Conservation (phyloP, 2,888 invertebrate species). For the Bembecia ichneumoniformis region DNA sequence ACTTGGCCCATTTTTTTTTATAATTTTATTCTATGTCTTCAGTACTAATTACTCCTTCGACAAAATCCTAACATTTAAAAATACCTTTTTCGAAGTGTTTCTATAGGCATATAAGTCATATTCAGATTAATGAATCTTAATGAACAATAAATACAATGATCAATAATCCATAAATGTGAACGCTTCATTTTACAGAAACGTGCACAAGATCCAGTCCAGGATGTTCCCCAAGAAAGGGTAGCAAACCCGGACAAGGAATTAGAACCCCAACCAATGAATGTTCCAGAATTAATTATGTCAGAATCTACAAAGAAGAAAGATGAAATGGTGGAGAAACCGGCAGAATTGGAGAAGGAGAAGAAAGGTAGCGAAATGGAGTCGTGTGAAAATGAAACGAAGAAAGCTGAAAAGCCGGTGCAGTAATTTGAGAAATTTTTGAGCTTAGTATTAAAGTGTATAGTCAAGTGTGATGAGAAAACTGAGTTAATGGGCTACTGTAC, state of each 20-base stretch:
- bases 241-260: conserved; percentile 13
- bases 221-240: conserved; percentile 28
- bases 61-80: no score
- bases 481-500: conserved; percentile 45
- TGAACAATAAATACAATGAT: no score
- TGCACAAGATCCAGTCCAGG: conserved; percentile 28
- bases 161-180: no score
- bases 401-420: neutral
- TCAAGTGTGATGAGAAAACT: conserved; percentile 5
- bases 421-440: neutral
- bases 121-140: no score
- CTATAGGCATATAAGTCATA: no score
- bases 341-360: conserved; percentile 8
- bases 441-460: conserved; percentile 3
- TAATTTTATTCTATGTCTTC: no score
- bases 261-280: conserved; percentile 33
- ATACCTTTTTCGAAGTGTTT: no score
- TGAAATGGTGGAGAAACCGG: conserved; percentile 19
- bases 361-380: conserved; percentile 1
- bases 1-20: no score
- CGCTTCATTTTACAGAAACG: conserved; percentile 21
- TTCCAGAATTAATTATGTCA: conserved; percentile 60
- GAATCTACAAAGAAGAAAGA: conserved; percentile 41
- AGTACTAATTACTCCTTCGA: no score
- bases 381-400: conserved; percentile 1